Evolutionary conservation across 2,888 invertebrate species (phyloP), one percentile per base, ranked within the genome.

Genomic region (Acleris holmiana): DNA sequence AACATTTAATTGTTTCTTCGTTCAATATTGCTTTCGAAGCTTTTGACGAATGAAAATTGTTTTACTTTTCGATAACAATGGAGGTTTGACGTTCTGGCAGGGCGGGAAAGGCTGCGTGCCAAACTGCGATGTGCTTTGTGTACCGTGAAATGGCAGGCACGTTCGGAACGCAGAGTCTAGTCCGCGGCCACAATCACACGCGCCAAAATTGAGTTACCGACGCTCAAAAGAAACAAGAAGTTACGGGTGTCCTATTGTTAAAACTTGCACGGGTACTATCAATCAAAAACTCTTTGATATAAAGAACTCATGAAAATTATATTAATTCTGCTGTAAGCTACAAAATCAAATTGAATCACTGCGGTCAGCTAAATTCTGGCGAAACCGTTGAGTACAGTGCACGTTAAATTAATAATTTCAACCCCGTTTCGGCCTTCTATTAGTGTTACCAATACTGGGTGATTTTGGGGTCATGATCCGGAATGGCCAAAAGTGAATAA

Each of bases 101-200:
- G 61, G 73, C 71, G 67, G 61, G 71, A 68, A 70, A 13, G 48
- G 29, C 58, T 25, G 50, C 79, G 84, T 85, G 85, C 84, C 85
- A 83, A 85, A 84, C 82, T 78, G 76, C 80, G 73, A 77, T 77
- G 75, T 74, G 78, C 76, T 80, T 78, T 79, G 76, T 80, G 79
- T 81, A 73, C 75, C 79, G 76, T 71, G 77, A 79, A 80, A 84
- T 82, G 76, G 77, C 76, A 75, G 78, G 71, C 74, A 72, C 73
- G 71, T 71, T 70, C 69, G 35, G 50, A 50, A 40, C 61, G 54
- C 21, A 19, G 6, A 19, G 19, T 13, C 23, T 21, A 15, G 44
- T 54, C 19, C 19, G 15, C 44, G 29, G 41, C 51, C 51, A 51
- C 57, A 47, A 53, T 53, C 57, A 35, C 57, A 50, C 35, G 57